A percentile compares a stretch with the other conserved stretches of the same genome.
These are phyloP conservation scores for Drosophila setosimentum DNA, from an alignment of 2,888 invertebrate genomes.

Conservation along the genomic window DNA sequence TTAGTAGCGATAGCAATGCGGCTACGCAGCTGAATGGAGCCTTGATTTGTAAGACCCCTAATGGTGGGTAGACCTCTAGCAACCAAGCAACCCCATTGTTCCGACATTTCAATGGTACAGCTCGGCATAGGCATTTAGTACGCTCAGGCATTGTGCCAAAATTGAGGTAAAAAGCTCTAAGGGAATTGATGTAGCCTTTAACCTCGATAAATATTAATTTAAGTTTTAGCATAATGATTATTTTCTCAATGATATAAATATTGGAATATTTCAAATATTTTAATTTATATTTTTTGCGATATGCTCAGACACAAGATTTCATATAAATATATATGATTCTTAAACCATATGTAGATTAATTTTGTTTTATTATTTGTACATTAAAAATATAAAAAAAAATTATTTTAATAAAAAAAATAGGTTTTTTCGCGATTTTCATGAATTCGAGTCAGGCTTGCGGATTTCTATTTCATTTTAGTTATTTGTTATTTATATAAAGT, in stretches of 20 bases:
- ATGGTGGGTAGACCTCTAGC: not conserved
- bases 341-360: not conserved
- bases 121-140: not conserved
- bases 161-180: not conserved
- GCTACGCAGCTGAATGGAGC: slow-evolving; percentile 22
- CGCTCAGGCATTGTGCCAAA: not conserved
- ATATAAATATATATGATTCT: not conserved
- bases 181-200: not conserved
- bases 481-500: not conserved
- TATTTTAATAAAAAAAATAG: not conserved
- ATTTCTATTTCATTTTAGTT: not conserved
- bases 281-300: not conserved
- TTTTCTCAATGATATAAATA: not conserved
- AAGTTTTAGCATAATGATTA: not conserved
- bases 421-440: not conserved
- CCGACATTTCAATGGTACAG: not conserved
- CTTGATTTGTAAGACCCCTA: slow-evolving; percentile 6
- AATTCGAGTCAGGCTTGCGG: not conserved
- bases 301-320: not conserved
- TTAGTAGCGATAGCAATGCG: slow-evolving; percentile 21
- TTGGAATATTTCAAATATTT: not conserved
- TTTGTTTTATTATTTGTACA: not conserved
- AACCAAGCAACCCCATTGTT: not conserved
- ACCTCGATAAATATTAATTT: not conserved
- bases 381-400: not conserved